Conservation (phyloP, 2,113 vertebrate species). For the Tragelaphus strepsiceros region DNA sequence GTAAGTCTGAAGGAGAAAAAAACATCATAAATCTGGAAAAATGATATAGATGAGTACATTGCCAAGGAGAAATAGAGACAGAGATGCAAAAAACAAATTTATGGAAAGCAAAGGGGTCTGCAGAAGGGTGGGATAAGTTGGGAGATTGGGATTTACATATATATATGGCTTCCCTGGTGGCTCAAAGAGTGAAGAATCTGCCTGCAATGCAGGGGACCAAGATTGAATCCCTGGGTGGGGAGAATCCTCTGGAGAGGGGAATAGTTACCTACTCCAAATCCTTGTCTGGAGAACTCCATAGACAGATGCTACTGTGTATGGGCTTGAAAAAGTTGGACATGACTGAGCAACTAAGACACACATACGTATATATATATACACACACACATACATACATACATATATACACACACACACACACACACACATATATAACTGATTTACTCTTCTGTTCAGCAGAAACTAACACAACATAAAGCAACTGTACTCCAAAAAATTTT, state of each 20-base stretch:
- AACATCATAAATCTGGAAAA: not conserved
- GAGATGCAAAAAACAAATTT: not conserved
- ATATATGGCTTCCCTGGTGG: not conserved
- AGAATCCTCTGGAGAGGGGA: not conserved
- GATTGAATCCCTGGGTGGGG: not conserved
- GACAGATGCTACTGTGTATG: not conserved
- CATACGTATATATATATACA: not conserved
- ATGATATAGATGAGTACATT: not conserved
- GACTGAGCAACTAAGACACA: not conserved
- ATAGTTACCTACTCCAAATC: not conserved
- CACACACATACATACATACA: too few species aligned
- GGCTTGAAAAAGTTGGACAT: not conserved
- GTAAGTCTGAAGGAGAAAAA: not conserved
- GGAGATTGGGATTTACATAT: not conserved
- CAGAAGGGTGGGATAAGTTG: not conserved
- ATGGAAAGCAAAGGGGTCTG: not conserved
- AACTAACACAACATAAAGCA: not conserved
- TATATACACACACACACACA: accelerated
- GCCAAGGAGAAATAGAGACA: not conserved
- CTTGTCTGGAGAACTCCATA: not conserved
- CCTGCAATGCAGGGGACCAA: not conserved
- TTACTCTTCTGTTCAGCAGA: not conserved
- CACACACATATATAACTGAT: not conserved
- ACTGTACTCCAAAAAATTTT: not conserved
- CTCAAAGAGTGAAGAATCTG: not conserved